Base-by-base conservation (phyloP, 2,888 invertebrate species). In the Cerastis leucographa region DNA sequence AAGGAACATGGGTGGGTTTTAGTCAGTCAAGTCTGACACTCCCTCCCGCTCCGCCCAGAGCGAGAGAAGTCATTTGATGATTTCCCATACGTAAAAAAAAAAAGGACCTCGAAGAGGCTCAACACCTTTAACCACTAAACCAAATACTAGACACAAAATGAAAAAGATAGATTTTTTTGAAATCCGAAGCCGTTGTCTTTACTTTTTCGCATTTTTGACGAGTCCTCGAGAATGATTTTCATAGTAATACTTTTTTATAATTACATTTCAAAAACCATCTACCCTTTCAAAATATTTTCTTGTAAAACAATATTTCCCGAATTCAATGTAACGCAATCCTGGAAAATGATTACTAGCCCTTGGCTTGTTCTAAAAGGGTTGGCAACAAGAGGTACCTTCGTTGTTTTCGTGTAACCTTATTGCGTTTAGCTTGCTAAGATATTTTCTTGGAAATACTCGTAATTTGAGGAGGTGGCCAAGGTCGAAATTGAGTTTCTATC, bases 281-380 rank as follows among this genome's bases (percentile, higher is more conserved):
- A 19, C 25, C 65, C 59, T n/a, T 79, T 46, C 19, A 71, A 74
- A 84, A 54, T 40, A 40, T 44, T 76, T 69, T 68, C 46, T 56
- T 62, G 69, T 70, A 83, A 78, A 72, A 80, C 46, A 74, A 84
- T 68, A 84, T 66, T 81, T 29, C 61, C 74, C 66, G 19, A 44
- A 62, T 84, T 79, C 61, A 62, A 62, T 74, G 70, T 79, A 74
- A 81, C 29, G 61, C 40, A 62, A 79, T 70, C 44, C 56, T 56
- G 42, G 4, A 29, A 54, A 72, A 54, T 64, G 40, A 67, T 73
- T 56, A 44, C 49, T 73, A 12, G 19, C 25, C 54, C 29, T 44
- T 51, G 7, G 1, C 29, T 73, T 65, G n/a, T 79, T 78, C 54
- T 56, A 17, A 54, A 78, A 66, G 25, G 72, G 68, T 65, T 67